These are phyloP conservation scores for Forficula auricularia DNA, from an alignment of 1,140 invertebrate genomes.

Conservation along the genomic window DNA sequence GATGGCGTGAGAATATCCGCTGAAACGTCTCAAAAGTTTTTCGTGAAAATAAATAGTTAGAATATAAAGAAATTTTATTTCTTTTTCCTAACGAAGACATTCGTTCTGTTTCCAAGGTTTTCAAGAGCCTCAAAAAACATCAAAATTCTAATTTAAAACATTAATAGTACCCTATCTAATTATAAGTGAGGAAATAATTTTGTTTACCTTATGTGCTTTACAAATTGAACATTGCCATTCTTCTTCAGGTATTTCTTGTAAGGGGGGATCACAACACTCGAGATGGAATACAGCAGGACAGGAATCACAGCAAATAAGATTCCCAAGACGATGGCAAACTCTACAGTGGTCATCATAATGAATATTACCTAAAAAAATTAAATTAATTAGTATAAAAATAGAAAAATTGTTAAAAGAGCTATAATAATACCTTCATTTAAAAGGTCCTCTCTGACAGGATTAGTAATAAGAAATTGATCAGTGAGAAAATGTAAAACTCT, in stretches of 20 bases:
- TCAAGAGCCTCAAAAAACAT: no score
- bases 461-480: conserved; percentile 86
- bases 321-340: conserved; percentile 83
- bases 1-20: no score
- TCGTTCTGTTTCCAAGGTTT: no score
- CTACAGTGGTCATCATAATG: conserved; percentile 91
- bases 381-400: conserved; percentile 21
- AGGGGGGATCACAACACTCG: conserved; percentile 84
- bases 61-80: no score
- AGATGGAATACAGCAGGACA: conserved; percentile 93
- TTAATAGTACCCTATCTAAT: no score
- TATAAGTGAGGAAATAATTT: no score
- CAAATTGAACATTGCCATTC: conserved; percentile 93
- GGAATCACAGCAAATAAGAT: conserved; percentile 89
- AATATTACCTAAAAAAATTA: conserved; percentile 49
- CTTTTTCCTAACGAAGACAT: no score
- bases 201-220: conserved; percentile 65
- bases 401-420: background rate
- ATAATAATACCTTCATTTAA: conserved; percentile 63
- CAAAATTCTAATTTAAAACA: no score
- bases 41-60: no score
- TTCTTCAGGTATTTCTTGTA: conserved; percentile 82
- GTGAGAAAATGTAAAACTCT: conserved; percentile 78
- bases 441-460: conserved; percentile 80
- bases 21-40: no score